Evolutionary conservation across 2,797 vertebrate genomes (phyloP).

Genomic region (Acipenser oxyrinchus): DNA sequence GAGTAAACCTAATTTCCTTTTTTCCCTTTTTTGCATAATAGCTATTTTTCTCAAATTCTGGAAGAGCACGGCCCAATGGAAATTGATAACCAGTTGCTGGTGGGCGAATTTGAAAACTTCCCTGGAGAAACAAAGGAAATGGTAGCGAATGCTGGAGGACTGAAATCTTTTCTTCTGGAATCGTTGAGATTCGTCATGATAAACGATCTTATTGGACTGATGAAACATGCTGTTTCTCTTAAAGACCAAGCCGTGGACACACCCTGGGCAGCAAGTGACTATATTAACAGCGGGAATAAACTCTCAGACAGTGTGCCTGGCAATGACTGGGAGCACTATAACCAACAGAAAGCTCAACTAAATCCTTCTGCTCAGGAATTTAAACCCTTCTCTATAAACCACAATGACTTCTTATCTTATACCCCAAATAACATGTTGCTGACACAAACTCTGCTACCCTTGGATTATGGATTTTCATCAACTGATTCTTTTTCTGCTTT

Average conservation of each 20-base stretch:
- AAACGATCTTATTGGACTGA: conserved; percentile 56
- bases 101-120: conserved; percentile 72
- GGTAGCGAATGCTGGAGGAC: conserved; percentile 63
- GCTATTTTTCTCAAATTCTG: conserved; percentile 83
- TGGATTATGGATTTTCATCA: not conserved
- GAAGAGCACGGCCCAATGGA: conserved; percentile 75
- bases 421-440: not conserved
- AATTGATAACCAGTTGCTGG: conserved; percentile 62
- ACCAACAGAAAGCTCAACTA: conserved; percentile 21
- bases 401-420: not conserved
- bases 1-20: too few relatives aligned
- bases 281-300: conserved; percentile 21
- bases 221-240: conserved; percentile 45
- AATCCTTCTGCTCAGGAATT: conserved; percentile 56
- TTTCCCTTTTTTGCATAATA: conserved; percentile 26
- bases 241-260: conserved; percentile 30
- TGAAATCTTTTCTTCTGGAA: conserved; percentile 69
- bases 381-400: conserved; percentile 15
- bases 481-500: not conserved
- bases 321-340: conserved; percentile 23
- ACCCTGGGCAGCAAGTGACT: conserved; percentile 20
- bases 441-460: not conserved
- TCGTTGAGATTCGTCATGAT: conserved; percentile 65
- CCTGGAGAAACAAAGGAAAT: conserved; percentile 59
- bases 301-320: not conserved